phyloP scores from a whole-genome alignment of 2,113 vertebrate species.

The Salvelinus namaycush region DNA sequence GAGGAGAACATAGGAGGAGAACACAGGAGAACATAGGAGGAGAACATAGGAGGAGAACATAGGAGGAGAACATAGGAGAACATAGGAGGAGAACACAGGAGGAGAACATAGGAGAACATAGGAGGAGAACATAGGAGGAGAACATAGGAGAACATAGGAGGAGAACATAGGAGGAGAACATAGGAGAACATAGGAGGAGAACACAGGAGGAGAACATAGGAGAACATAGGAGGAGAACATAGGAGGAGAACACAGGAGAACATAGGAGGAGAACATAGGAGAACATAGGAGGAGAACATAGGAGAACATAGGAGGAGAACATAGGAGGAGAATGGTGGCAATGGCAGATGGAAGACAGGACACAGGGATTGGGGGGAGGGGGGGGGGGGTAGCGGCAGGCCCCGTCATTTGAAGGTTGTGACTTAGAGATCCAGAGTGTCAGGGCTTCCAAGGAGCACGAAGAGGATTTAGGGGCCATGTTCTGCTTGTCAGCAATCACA shows the following conservation, averaged over 20 bases:
- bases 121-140: not conserved
- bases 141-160: not conserved
- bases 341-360: slow-evolving; percentile 28
- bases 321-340: not conserved
- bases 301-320: not conserved
- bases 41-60: not conserved
- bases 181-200: too few relatives aligned
- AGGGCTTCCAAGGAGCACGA: not conserved
- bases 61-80: not conserved
- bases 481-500: too few relatives aligned
- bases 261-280: too few relatives aligned
- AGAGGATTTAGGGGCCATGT: not conserved
- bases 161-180: not conserved
- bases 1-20: not conserved
- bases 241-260: too few relatives aligned
- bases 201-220: too few relatives aligned
- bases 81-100: not conserved
- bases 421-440: not conserved
- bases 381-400: not conserved
- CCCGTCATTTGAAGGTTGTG: not conserved
- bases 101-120: not conserved
- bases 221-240: too few relatives aligned
- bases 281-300: too few relatives aligned
- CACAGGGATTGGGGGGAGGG: not conserved
- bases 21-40: not conserved